A percentile compares a stretch with the other conserved stretches of the same genome.
Evolutionary conservation across 2,113 vertebrate species (phyloP).

Genomic region (Salvelinus sp.): DNA sequence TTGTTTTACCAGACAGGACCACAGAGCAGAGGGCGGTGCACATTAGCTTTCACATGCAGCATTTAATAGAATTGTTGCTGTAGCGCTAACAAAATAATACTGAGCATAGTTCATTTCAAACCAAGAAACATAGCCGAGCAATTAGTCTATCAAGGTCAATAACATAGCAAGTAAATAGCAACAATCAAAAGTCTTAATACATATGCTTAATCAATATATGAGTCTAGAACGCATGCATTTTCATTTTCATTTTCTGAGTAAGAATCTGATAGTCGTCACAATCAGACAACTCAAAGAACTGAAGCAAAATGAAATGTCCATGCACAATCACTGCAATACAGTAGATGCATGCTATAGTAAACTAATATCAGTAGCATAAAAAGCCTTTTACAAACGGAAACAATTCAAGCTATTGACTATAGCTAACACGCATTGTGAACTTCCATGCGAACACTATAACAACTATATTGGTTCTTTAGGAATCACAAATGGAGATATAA

Average conservation of each 20-base stretch:
- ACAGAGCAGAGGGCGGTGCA: no score
- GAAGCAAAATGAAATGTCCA: neutral
- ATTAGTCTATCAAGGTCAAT: neutral
- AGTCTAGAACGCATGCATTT: neutral
- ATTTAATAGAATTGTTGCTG: neutral
- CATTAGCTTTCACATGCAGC: neutral
- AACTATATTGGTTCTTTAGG: no score
- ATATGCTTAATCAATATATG: neutral
- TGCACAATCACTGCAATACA: conserved; percentile 16
- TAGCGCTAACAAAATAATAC: neutral
- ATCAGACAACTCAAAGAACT: neutral
- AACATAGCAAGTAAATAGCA: neutral
- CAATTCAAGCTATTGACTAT: no score
- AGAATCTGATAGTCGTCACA: neutral
- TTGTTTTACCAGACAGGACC: neutral
- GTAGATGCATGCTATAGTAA: neutral
- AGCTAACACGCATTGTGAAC: no score
- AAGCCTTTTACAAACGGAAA: no score
- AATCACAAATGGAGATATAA: no score
- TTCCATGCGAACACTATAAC: no score
- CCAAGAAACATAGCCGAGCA: neutral
- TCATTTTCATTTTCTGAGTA: neutral
- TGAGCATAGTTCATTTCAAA: neutral
- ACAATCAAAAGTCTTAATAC: no score
- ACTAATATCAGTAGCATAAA: neutral